Percentiles rank a stretch among this genome's conserved stretches.
Evolutionary conservation across 53 echinoderm and acorn worm species (phyloP).

Genomic region (Echinometra lucunter): DNA sequence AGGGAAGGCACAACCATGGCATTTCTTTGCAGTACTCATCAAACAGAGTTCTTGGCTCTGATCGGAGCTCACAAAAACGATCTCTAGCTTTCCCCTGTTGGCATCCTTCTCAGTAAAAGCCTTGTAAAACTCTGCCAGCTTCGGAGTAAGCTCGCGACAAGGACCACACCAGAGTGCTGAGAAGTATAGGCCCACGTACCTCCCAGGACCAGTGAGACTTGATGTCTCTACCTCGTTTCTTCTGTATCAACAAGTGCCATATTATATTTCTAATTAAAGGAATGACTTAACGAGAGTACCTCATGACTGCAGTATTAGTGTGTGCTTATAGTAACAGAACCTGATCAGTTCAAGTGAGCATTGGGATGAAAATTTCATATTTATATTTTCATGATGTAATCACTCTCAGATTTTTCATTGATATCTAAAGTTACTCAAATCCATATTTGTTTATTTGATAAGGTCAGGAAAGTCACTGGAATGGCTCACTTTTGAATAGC

Average conservation of each 20-base stretch:
- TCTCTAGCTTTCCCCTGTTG: slow-evolving; percentile 73
- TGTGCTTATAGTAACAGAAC: too few species aligned
- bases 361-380: too few species aligned
- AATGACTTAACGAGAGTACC: neutral
- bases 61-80: slow-evolving; percentile 94
- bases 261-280: neutral
- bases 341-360: too few species aligned
- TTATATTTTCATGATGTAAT: too few species aligned
- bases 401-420: too few species aligned
- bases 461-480: too few species aligned
- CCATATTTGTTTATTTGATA: too few species aligned
- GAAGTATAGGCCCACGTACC: slow-evolving; percentile 89
- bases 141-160: slow-evolving; percentile 88
- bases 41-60: slow-evolving; percentile 68
- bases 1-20: slow-evolving; percentile 94
- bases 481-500: too few species aligned
- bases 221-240: slow-evolving; percentile 62
- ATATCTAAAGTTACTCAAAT: too few species aligned
- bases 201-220: slow-evolving; percentile 73
- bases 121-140: slow-evolving; percentile 83
- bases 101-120: slow-evolving; percentile 73
- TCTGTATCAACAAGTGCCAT: slow-evolving; percentile 30
- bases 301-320: too few species aligned
- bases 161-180: slow-evolving; percentile 98
- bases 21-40: slow-evolving; percentile 80